phyloP scores from a whole-genome alignment of 2,888 invertebrate species.

The Erynnis tages region DNA sequence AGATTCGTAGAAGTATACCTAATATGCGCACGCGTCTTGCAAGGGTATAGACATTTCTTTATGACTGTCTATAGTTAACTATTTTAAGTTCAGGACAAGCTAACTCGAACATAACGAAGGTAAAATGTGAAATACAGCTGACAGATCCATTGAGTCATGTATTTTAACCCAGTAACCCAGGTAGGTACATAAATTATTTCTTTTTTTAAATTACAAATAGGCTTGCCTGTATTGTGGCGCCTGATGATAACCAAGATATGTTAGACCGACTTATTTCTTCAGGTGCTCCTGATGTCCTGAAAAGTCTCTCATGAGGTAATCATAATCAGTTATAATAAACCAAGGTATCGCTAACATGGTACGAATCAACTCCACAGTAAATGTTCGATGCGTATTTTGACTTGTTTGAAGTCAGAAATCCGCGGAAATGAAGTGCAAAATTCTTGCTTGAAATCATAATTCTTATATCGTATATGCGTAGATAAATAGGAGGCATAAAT shows the following conservation, averaged over 20 bases:
- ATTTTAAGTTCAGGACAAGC: neutral
- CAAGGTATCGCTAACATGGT: no score
- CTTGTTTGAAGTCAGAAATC: neutral
- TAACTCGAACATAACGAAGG: neutral
- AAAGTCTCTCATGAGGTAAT: no score
- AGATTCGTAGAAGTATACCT: neutral
- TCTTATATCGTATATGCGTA: slow-evolving; percentile 19
- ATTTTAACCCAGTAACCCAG: no score
- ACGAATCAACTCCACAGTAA: no score
- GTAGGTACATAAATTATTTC: no score
- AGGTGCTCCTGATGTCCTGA: no score
- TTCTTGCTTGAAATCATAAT: slow-evolving; percentile 7
- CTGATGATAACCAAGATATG: no score
- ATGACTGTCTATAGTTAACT: neutral
- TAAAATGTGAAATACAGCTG: no score
- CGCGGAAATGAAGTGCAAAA: neutral
- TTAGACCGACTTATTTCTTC: no score
- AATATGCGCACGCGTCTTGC: slow-evolving; percentile 9
- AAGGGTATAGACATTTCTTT: neutral
- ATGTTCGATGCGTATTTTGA: neutral
- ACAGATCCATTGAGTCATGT: neutral
- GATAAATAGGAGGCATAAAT: slow-evolving; percentile 27
- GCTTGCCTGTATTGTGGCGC: no score
- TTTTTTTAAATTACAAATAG: no score
- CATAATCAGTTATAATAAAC: no score